A percentile compares a stretch with the other conserved stretches of the same genome.
Conservation (phyloP, 1,140 invertebrate genomes). For the Oryzaephilus surinamensis region DNA sequence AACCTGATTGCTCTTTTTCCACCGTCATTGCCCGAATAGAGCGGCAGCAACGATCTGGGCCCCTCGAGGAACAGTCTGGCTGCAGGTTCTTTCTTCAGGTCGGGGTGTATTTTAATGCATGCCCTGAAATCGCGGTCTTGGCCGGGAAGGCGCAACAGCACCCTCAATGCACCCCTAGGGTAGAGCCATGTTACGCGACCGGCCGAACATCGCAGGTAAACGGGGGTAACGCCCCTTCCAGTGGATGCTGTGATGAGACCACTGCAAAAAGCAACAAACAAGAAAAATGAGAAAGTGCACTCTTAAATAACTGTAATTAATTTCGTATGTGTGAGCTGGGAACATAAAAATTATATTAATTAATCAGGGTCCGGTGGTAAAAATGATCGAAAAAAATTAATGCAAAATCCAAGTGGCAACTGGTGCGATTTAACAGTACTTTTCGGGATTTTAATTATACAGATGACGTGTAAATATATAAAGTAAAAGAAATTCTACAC, state of each 20-base stretch:
- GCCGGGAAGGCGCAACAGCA: conserved; percentile 51
- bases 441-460: neutral
- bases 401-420: neutral
- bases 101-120: conserved; percentile 48
- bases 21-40: conserved; percentile 53
- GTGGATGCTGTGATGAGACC: conserved; percentile 37
- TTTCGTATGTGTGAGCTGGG: too few relatives aligned
- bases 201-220: conserved; percentile 63
- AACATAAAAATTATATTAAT: too few relatives aligned
- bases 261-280: conserved; percentile 42
- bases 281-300: neutral
- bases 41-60: conserved; percentile 45
- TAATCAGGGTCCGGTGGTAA: too few relatives aligned
- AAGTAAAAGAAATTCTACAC: too few relatives aligned
- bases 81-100: conserved; percentile 32
- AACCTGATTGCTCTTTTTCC: conserved; percentile 44
- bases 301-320: neutral
- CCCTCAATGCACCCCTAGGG: conserved; percentile 59
- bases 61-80: conserved; percentile 63
- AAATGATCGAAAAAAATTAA: neutral
- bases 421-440: neutral
- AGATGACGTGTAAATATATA: too few relatives aligned
- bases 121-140: conserved; percentile 56
- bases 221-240: conserved; percentile 57
- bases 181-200: conserved; percentile 63